These are phyloP conservation scores for Choloepus hoffmanni DNA, from an alignment of 2,113 vertebrate genomes.

Conservation along the genomic window DNA sequence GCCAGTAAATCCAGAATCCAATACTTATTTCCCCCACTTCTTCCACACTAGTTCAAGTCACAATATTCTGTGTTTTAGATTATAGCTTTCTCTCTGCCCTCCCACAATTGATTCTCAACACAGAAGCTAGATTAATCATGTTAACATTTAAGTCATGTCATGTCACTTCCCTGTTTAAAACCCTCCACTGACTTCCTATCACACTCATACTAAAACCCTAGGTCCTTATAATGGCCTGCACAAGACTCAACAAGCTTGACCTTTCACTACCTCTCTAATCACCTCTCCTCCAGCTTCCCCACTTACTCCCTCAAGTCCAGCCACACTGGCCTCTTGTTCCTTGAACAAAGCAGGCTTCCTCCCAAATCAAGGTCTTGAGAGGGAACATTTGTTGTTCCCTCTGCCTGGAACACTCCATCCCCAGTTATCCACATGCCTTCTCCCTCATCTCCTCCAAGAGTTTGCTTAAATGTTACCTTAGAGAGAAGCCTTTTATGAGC, in stretches of 20 bases:
- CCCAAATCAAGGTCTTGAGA: neutral
- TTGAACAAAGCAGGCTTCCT: conserved; percentile 56
- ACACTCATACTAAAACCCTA: neutral
- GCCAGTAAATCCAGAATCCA: conserved; percentile 54
- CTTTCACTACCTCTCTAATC: neutral
- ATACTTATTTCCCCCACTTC: conserved; percentile 2
- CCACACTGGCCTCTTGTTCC: neutral
- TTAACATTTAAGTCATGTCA: conserved; percentile 57
- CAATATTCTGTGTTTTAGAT: conserved; percentile 27
- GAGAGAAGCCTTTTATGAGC: conserved; percentile 17
- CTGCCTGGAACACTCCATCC: neutral
- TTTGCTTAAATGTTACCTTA: conserved; percentile 2
- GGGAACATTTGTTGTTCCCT: neutral
- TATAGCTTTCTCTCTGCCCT: conserved; percentile 43
- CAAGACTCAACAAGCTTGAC: neutral
- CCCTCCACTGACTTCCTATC: neutral
- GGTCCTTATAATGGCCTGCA: neutral
- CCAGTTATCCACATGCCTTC: neutral
- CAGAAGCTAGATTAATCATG: conserved; percentile 33
- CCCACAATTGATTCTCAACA: conserved; percentile 45
- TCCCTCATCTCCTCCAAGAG: neutral
- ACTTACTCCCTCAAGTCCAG: conserved; percentile 16
- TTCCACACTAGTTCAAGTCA: neutral
- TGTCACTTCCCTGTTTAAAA: conserved; percentile 35
- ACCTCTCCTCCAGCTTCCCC: neutral